A percentile compares a stretch with the other conserved stretches of the same genome.
These are phyloP conservation scores for Nothobranchius furzeri DNA, from an alignment of 2,113 vertebrate genomes.

Conservation along the genomic window DNA sequence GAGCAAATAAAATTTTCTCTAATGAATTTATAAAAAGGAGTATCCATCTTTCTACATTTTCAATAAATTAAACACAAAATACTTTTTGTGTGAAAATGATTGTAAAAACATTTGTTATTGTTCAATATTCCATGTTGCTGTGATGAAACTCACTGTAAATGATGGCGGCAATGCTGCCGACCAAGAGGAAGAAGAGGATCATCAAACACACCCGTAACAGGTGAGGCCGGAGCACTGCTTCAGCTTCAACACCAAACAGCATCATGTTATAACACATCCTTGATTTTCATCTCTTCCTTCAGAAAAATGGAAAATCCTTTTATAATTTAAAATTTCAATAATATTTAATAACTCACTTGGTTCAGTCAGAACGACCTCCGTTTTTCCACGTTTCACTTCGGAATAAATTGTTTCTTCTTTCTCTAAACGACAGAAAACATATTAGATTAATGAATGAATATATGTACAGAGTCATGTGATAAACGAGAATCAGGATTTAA, in stretches of 20 bases:
- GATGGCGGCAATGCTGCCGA: background rate
- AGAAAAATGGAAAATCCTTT: no score
- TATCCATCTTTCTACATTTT: no score
- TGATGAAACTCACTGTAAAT: constrained; percentile 38
- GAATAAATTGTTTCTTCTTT: constrained; percentile 4
- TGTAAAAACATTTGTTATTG: no score
- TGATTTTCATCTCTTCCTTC: no score
- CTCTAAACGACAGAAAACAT: background rate
- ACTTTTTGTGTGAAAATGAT: no score
- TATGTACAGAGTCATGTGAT: background rate
- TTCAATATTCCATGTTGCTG: background rate
- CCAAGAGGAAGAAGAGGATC: constrained; percentile 28
- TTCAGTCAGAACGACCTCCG: fast-evolving
- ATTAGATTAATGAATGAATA: no score
- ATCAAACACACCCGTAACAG: constrained; percentile 5
- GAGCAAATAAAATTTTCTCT: no score
- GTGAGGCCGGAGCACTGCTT: background rate
- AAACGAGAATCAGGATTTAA: no score
- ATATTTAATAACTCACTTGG: background rate
- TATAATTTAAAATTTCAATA: no score
- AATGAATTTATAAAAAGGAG: no score
- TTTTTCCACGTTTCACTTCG: background rate
- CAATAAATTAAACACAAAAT: no score
- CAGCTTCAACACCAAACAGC: constrained; percentile 8
- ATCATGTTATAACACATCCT: no score